Percentiles rank a stretch among this genome's conserved stretches.
Evolutionary conservation across 2,888 invertebrate genomes (phyloP).

Genomic region (Euclidia mi): DNA sequence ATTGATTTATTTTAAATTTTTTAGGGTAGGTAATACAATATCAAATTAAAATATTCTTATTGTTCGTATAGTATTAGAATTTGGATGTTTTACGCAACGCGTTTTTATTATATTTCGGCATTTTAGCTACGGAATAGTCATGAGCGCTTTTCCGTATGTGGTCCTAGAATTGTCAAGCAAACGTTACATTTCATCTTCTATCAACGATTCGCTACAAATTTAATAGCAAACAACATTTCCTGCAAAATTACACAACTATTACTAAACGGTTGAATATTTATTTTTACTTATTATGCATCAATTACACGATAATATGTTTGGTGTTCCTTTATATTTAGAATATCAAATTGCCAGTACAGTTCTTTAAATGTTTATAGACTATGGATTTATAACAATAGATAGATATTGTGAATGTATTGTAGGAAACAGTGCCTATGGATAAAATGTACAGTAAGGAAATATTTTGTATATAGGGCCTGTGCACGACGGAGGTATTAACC

Average conservation of each 20-base stretch:
- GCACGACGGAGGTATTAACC: too few relatives aligned
- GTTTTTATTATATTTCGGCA: too few relatives aligned
- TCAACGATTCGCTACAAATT: neutral
- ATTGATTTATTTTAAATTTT: too few relatives aligned
- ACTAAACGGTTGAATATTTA: slow-evolving; percentile 17
- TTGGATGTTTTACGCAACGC: too few relatives aligned
- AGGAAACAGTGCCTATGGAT: too few relatives aligned
- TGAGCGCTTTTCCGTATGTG: neutral
- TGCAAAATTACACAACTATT: slow-evolving; percentile 11
- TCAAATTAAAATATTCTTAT: too few relatives aligned
- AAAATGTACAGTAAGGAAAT: too few relatives aligned
- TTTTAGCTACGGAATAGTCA: too few relatives aligned
- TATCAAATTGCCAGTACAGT: slow-evolving; percentile 23
- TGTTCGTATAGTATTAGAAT: too few relatives aligned
- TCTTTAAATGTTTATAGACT: slow-evolving; percentile 16
- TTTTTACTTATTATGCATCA: slow-evolving; percentile 42
- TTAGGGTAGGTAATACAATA: too few relatives aligned
- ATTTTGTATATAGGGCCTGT: too few relatives aligned
- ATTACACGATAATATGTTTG: slow-evolving; percentile 30
- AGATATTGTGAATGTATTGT: neutral
- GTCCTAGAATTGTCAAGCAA: slow-evolving; percentile 2
- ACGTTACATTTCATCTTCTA: slow-evolving; percentile 1
- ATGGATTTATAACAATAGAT: slow-evolving; percentile 4
- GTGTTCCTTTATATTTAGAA: slow-evolving; percentile 31
- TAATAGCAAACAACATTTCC: slow-evolving; percentile 17